phyloP scores from a whole-genome alignment of 2,113 vertebrate species.

The Urocolius indicus region DNA sequence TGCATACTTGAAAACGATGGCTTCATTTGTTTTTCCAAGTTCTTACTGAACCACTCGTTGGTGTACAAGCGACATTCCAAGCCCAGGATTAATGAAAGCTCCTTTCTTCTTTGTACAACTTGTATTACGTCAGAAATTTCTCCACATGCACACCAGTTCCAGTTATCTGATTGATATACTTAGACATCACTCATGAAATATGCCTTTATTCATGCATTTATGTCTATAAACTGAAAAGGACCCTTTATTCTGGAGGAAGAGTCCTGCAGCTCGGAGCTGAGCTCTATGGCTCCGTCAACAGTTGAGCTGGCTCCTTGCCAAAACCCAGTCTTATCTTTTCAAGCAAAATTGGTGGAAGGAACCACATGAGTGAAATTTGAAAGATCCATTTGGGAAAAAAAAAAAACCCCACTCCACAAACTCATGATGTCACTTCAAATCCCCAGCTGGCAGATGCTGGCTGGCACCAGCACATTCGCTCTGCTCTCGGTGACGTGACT shows the following conservation, averaged over 20 bases:
- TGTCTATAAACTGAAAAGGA: constrained; percentile 58
- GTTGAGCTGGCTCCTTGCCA: background rate
- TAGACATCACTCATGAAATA: constrained; percentile 66
- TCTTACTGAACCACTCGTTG: constrained; percentile 25
- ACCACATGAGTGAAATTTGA: constrained; percentile 1
- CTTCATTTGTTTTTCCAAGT: constrained; percentile 30
- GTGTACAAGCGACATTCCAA: constrained; percentile 40
- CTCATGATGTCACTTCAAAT: background rate
- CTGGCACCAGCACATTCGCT: fast-evolving
- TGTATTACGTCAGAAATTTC: constrained; percentile 52
- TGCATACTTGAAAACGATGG: background rate
- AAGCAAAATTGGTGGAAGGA: constrained; percentile 6
- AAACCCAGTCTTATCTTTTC: constrained; percentile 32
- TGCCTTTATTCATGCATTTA: constrained; percentile 57
- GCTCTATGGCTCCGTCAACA: background rate
- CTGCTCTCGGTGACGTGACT: fast-evolving
- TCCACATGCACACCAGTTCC: constrained; percentile 55
- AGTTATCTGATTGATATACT: constrained; percentile 67
- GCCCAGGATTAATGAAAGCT: background rate
- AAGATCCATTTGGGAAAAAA: background rate
- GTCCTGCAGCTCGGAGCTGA: constrained; percentile 1
- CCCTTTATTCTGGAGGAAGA: constrained; percentile 60
- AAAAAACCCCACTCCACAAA: background rate
- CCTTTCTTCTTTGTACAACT: constrained; percentile 36
- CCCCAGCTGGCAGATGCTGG: fast-evolving